phyloP scores from a whole-genome alignment of 2,888 invertebrate species.

The Argyra leucocephala region DNA sequence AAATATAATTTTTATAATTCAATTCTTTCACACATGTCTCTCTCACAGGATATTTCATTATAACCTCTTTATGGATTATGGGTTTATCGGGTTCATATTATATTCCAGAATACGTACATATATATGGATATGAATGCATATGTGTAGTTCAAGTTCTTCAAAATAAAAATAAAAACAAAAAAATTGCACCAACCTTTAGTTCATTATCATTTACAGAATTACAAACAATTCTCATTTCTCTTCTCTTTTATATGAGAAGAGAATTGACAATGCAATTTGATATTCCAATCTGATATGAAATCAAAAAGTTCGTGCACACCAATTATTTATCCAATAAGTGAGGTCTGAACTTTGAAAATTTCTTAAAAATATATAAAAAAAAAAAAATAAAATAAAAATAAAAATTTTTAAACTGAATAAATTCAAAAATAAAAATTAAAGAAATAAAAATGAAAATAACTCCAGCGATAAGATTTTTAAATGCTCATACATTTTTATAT shows the following conservation, averaged over 20 bases:
- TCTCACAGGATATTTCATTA: constrained; percentile 1
- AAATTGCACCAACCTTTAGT: background rate
- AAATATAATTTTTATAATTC: background rate
- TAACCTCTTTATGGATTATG: background rate
- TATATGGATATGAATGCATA: background rate
- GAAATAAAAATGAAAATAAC: background rate
- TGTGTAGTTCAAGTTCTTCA: background rate
- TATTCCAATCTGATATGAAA: constrained; percentile 30
- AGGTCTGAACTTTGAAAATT: constrained; percentile 17
- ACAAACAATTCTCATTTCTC: background rate
- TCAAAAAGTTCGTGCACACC: constrained; percentile 30
- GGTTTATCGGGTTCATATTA: background rate
- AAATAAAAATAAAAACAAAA: background rate
- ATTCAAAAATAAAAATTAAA: background rate
- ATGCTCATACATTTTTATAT: no score
- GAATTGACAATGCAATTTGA: constrained; percentile 25
- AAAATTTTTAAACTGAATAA: background rate
- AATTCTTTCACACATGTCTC: background rate
- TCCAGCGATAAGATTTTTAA: no score
- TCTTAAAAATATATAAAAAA: background rate
- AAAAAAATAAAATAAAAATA: background rate
- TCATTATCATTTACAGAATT: background rate
- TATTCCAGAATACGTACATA: background rate
- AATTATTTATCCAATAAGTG: constrained; percentile 31
- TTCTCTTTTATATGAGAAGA: no score